Conservation (phyloP, 2,797 vertebrate species). For the Tokudaia muenninki region DNA sequence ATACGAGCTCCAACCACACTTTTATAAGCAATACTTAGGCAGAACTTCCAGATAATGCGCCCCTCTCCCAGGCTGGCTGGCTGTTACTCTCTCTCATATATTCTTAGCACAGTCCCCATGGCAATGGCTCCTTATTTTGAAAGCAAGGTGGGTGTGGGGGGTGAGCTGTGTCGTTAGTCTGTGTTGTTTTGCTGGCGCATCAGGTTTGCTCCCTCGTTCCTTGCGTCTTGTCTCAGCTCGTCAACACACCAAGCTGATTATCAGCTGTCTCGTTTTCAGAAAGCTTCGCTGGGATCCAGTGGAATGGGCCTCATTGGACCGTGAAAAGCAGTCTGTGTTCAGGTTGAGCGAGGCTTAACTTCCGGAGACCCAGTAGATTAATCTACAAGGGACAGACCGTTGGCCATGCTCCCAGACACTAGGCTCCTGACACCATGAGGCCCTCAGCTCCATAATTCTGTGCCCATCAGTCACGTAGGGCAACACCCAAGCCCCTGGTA, state of each 20-base stretch:
- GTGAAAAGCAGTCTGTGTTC: too few species aligned
- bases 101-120: constrained; percentile 67
- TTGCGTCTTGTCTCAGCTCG: constrained; percentile 39
- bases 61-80: background rate
- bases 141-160: constrained; percentile 13
- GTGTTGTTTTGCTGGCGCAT: constrained; percentile 55
- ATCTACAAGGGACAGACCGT: too few species aligned
- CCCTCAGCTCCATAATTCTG: too few species aligned
- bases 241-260: background rate
- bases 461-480: too few species aligned
- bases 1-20: background rate
- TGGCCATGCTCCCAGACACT: too few species aligned
- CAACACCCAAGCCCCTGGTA: too few species aligned
- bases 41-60: constrained; percentile 22
- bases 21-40: constrained; percentile 4
- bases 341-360: too few species aligned
- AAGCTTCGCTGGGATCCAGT: constrained; percentile 3
- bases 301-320: background rate
- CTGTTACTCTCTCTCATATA: constrained; percentile 26
- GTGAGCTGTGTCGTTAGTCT: constrained; percentile 11
- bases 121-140: constrained; percentile 58
- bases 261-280: constrained; percentile 9
- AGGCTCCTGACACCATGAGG: too few species aligned
- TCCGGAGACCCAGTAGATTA: too few species aligned
- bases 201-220: background rate